A percentile compares a stretch with the other conserved stretches of the same genome.
These are phyloP conservation scores for Tillus elongatus DNA, from an alignment of 2,888 invertebrate species.

Conservation along the genomic window DNA sequence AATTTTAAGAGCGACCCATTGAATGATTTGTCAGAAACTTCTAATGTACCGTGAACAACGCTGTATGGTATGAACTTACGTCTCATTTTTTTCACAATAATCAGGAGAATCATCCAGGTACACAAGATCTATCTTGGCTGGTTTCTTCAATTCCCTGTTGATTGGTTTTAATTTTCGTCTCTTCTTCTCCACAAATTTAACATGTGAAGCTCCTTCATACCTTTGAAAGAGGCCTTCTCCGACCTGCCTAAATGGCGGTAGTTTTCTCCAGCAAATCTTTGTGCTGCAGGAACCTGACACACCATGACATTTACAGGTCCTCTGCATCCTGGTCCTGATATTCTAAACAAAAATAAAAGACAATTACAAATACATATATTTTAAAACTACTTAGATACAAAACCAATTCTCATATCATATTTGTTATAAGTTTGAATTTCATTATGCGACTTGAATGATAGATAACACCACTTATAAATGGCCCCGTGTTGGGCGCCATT, in stretches of 20 bases:
- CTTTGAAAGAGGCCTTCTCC: slow-evolving; percentile 68
- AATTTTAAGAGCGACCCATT: too few relatives aligned
- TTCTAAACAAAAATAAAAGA: slow-evolving; percentile 41
- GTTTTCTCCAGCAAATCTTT: slow-evolving; percentile 80
- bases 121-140: slow-evolving; percentile 83
- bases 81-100: slow-evolving; percentile 78
- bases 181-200: slow-evolving; percentile 58
- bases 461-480: too few relatives aligned
- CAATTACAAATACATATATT: background rate
- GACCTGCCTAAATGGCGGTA: slow-evolving; percentile 67
- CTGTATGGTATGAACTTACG: too few relatives aligned
- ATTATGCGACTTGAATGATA: too few relatives aligned
- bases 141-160: slow-evolving; percentile 71
- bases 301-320: slow-evolving; percentile 88
- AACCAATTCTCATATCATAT: too few relatives aligned
- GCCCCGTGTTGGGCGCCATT: too few relatives aligned
- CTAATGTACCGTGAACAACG: too few relatives aligned
- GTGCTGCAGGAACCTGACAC: slow-evolving; percentile 89
- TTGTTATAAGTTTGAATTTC: too few relatives aligned
- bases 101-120: slow-evolving; percentile 86
- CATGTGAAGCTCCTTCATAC: slow-evolving; percentile 82
- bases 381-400: background rate
- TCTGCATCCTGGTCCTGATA: slow-evolving; percentile 69
- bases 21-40: too few relatives aligned
- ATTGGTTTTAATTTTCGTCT: slow-evolving; percentile 63